A percentile compares a stretch with the other conserved stretches of the same genome.
phyloP scores from a whole-genome alignment of 2,797 vertebrate species.

The Tokudaia tokunoshimensis region DNA sequence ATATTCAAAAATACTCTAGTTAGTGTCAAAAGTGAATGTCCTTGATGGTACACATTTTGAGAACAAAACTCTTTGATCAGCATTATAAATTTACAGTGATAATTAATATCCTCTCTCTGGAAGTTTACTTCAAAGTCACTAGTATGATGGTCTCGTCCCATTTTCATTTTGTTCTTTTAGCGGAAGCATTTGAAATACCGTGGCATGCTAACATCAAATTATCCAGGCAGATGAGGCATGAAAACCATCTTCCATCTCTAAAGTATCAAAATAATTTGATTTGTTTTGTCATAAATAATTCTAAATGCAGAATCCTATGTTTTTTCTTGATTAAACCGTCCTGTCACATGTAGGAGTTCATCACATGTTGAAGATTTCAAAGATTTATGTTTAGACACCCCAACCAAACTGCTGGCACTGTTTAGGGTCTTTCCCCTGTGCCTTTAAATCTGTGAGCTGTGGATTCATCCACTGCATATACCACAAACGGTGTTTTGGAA shows the following conservation, averaged over 20 bases:
- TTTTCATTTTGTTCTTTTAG: constrained; percentile 77
- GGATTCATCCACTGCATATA: constrained; percentile 78
- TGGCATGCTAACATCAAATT: constrained; percentile 79
- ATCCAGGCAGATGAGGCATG: constrained; percentile 79
- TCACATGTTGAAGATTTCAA: constrained; percentile 80
- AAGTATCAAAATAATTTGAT: constrained; percentile 80
- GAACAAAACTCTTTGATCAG: constrained; percentile 78
- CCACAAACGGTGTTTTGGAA: constrained; percentile 74
- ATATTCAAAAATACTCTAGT: constrained; percentile 67
- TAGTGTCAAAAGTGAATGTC: constrained; percentile 66
- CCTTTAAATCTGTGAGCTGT: constrained; percentile 80
- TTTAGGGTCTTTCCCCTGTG: constrained; percentile 78
- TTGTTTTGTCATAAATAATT: constrained; percentile 79
- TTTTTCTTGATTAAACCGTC: constrained; percentile 81
- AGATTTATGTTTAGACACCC: constrained; percentile 75
- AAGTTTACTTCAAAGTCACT: constrained; percentile 75
- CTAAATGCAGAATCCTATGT: constrained; percentile 74
- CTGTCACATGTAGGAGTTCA: constrained; percentile 76
- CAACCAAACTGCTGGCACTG: constrained; percentile 75
- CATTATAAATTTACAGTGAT: constrained; percentile 79
- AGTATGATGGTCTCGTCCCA: constrained; percentile 72
- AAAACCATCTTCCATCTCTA: constrained; percentile 82
- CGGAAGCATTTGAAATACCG: constrained; percentile 76
- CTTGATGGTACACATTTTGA: constrained; percentile 76
- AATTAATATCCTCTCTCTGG: constrained; percentile 76